Evolutionary conservation across 2,888 invertebrate genomes (phyloP), one percentile per base, ranked within the genome.

Genomic region (Dendrolimus pini): DNA sequence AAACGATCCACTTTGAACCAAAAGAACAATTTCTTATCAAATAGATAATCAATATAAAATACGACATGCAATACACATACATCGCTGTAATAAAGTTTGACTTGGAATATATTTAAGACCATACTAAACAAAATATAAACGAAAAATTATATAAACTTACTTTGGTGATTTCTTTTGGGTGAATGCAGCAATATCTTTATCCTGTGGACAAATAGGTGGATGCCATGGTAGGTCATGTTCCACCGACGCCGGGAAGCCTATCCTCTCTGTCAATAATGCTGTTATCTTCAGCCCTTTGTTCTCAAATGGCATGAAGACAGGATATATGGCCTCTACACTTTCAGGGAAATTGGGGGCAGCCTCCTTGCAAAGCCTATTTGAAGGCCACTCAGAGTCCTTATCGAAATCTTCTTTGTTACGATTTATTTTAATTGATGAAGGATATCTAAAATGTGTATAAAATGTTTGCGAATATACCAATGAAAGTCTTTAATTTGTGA

Each of bases 151-250:
- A 30, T 6, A 30, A 30, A 70, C 78, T 77, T 70, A 87, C 86
- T 82, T 86, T n/a, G 71, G 68, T 2, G 75, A 62, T 61, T 82
- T 85, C 63, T 80, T 85, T 60, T 76, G 73, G 0, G 79, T 75
- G 58, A 80, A 77, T 0, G 66, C 60, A 0, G 73, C 56, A 0
- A 82, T 72, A 1, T 82, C 83, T 54, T 79, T 84, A 54, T 85
- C 84, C 1, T 67, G 85, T 58, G 75, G 90, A 70, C 96, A 96
- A 9, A 92, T 82, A 0, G 96, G 96, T 14, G 95, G 95, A 74
- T 95, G 94, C 95, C 95, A 96, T 3, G 96, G 96, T 62, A 96
- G 81, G 54, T 94, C 92, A 68, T 95, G 94, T 70, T 95, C 93
- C 12, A 89, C 89, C 7, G 86, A 87, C 12, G 85, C 80, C 7